Evolutionary conservation across 2,888 invertebrate genomes (phyloP), one percentile per base, ranked within the genome.

Genomic region (Calephelis perditalis): DNA sequence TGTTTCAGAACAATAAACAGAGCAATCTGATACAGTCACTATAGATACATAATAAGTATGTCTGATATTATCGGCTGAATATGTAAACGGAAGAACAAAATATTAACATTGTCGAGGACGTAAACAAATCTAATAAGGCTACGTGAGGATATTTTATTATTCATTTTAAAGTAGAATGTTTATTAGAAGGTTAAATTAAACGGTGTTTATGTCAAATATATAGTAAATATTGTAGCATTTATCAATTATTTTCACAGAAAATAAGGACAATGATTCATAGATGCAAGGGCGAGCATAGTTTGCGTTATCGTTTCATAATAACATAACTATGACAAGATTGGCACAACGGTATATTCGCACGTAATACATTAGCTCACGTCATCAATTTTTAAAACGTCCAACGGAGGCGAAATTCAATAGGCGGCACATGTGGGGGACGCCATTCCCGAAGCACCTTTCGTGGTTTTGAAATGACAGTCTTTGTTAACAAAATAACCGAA

Each of bases 381-480:
- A 87, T 81, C 82, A 77, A 73, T 78, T 79, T 79, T 77, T 75
- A 75, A 75, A 77, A 81, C 78, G 72, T 75, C 75, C 79, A 68
- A 71, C 64, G 62, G 74, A 81, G 76, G 75, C 77, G 83, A 85
- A 84, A 86, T 81, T 79, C 78, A 79, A 82, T 79, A 81, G 78
- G 82, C 90, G 86, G 89, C 91, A 92, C 93, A 94, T 94, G 94
- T 93, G 93, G 93, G 91, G 92, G 94, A 94, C 94, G 94, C 94
- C 94, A 94, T 94, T 93, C 93, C 92, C 91, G 92, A 91, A 91
- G 91, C 91, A 92, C 92, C 92, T 89, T 92, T 91, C 91, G 92
- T 86, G 91, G 90, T 91, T 90, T 89, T 91, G 89, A 91, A 92
- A 88, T 92, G 92, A 92, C 92, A 92, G 84, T 82, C 87, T 84